These are phyloP conservation scores for Coremacera marginata DNA, from an alignment of 2,888 invertebrate species.

Conservation along the genomic window DNA sequence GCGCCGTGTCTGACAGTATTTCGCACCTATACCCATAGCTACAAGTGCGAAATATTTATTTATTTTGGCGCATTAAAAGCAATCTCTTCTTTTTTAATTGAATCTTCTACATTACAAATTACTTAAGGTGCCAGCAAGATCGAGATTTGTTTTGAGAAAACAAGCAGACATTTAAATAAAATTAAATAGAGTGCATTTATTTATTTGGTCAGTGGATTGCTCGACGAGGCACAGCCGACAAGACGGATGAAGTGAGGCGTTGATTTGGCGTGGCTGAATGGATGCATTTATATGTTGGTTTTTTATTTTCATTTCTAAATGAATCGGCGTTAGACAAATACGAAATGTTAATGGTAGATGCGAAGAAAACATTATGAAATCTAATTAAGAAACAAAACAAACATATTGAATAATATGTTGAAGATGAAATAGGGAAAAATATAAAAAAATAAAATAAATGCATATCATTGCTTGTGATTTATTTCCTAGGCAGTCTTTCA, in stretches of 20 bases:
- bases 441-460: no score
- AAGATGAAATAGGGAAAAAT: no score
- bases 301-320: not conserved
- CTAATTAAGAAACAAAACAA: no score
- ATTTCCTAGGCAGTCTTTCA: no score
- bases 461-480: no score
- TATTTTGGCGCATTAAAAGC: constrained; percentile 12
- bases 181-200: not conserved
- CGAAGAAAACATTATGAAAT: no score
- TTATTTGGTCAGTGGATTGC: constrained; percentile 1
- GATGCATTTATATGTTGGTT: not conserved
- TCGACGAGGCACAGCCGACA: constrained; percentile 4
- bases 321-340: no score
- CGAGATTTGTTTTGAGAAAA: not conserved
- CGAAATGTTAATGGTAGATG: not conserved
- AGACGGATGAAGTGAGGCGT: constrained; percentile 12
- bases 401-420: no score
- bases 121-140: constrained; percentile 9
- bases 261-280: constrained; percentile 27
- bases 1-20: constrained; percentile 19
- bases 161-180: constrained; percentile 6
- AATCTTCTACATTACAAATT: not conserved
- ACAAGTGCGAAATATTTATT: constrained; percentile 26
- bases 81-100: not conserved
- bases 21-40: constrained; percentile 5